phyloP scores from a whole-genome alignment of 53 echinoderm and acorn worm genomes.

The Echinometra lucunter region DNA sequence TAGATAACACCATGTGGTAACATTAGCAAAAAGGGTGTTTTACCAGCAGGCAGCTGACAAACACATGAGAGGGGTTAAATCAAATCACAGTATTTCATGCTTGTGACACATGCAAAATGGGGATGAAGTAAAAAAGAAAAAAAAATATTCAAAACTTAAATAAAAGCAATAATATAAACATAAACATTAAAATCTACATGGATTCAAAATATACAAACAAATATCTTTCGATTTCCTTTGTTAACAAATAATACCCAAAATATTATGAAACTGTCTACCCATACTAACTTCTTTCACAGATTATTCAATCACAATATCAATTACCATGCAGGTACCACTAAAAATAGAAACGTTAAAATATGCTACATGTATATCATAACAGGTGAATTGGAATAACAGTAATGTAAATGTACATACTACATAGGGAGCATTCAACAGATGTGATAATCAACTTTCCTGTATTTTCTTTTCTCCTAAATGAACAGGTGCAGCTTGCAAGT shows the following conservation, averaged over 20 bases:
- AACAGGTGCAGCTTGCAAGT: too few species aligned
- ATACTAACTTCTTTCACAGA: neutral
- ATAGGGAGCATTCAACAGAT: too few species aligned
- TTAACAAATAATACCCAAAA: neutral
- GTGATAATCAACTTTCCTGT: too few species aligned
- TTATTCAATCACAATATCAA: neutral
- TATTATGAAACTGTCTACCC: neutral
- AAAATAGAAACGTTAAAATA: too few species aligned
- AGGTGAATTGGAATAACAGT: too few species aligned
- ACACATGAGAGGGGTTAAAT: too few species aligned
- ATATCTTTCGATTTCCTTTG: neutral
- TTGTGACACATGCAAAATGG: neutral
- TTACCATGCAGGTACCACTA: neutral
- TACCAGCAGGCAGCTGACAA: too few species aligned
- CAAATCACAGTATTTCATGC: neutral
- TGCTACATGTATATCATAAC: too few species aligned
- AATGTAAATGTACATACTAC: too few species aligned
- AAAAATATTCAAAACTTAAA: neutral
- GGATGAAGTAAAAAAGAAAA: neutral
- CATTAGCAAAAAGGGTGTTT: too few species aligned
- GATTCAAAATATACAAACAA: conserved; percentile 45
- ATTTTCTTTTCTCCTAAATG: too few species aligned
- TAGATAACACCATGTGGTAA: too few species aligned
- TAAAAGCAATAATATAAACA: neutral
- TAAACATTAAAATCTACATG: conserved; percentile 2